A percentile compares a stretch with the other conserved stretches of the same genome.
These are phyloP conservation scores for Xanthia icteritia DNA, from an alignment of 2,888 invertebrate species.

Conservation along the genomic window DNA sequence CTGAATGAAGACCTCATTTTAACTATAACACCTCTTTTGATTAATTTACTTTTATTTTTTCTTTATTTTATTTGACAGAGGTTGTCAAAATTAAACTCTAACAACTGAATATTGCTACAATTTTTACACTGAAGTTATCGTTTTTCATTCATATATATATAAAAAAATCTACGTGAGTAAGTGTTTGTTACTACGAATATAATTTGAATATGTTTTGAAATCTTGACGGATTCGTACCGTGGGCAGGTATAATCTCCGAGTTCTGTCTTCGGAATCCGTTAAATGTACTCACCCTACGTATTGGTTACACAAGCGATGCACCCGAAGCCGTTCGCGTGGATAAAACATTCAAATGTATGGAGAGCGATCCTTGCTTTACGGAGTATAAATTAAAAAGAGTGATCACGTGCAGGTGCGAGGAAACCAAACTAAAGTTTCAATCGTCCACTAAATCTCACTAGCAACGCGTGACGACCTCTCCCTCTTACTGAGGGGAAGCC, in stretches of 20 bases:
- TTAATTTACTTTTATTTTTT: background rate
- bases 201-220: background rate
- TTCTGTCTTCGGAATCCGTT: background rate
- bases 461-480: background rate
- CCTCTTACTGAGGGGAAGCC: background rate
- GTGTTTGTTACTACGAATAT: background rate
- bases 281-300: constrained; percentile 31
- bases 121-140: background rate
- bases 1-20: background rate
- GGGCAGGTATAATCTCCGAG: background rate
- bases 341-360: constrained; percentile 62
- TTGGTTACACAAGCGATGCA: constrained; percentile 52
- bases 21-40: background rate
- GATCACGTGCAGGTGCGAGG: background rate
- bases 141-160: background rate
- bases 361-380: constrained; percentile 11
- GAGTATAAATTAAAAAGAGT: constrained; percentile 27
- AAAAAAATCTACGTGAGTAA: background rate
- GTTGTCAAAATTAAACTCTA: background rate
- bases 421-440: background rate
- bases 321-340: constrained; percentile 43
- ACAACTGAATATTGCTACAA: background rate
- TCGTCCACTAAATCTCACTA: background rate
- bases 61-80: background rate
- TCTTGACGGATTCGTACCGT: background rate